Percentiles rank a stretch among this genome's conserved stretches.
phyloP scores from a whole-genome alignment of 2,113 vertebrate species.

The Elachura formosa region DNA sequence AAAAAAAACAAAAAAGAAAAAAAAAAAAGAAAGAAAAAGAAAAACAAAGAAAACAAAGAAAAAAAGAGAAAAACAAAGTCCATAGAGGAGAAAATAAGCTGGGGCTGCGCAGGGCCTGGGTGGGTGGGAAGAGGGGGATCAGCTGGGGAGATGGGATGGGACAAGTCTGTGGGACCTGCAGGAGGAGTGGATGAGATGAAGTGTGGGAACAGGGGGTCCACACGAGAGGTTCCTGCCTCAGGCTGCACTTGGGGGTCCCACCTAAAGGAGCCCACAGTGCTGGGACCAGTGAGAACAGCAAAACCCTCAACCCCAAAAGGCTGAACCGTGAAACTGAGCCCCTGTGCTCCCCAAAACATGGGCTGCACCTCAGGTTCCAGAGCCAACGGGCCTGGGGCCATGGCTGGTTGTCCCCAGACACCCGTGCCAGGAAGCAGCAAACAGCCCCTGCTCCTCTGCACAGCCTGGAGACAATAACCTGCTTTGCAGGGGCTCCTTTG shows the following conservation, averaged over 20 bases:
- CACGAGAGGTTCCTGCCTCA: background rate
- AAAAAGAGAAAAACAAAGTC: background rate
- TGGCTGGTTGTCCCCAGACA: background rate
- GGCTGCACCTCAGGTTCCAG: background rate
- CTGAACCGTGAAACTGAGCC: background rate
- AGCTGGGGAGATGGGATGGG: background rate
- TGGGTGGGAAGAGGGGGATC: background rate
- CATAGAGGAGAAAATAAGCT: background rate
- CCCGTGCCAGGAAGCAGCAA: background rate
- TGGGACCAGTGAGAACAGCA: background rate
- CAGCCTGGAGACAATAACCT: background rate
- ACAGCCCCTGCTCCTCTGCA: background rate
- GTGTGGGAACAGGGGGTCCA: fast-evolving
- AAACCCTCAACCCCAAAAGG: background rate
- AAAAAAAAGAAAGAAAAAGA: background rate
- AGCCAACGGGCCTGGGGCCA: background rate
- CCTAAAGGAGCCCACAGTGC: background rate
- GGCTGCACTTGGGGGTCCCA: background rate
- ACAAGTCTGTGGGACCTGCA: background rate
- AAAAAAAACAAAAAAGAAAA: background rate
- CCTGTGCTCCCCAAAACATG: fast-evolving
- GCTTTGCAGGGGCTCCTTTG: background rate
- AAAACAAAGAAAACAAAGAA: background rate
- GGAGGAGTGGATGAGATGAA: background rate
- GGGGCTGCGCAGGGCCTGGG: background rate